Base-by-base conservation (phyloP, 2,888 invertebrate genomes). In the Parthenolecanium corni region DNA sequence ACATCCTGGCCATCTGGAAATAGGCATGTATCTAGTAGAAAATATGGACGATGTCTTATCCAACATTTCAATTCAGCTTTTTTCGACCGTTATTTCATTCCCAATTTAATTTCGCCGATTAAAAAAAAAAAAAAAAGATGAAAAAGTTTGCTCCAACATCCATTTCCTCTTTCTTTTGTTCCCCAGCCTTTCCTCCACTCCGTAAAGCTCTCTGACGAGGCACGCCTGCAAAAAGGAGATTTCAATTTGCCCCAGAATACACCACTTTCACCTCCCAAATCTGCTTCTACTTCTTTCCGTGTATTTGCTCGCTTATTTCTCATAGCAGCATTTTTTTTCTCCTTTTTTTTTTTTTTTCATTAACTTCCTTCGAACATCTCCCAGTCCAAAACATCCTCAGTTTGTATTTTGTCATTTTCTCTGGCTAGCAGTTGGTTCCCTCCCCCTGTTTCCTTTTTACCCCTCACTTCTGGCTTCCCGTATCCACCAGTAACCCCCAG, bases 221-320 rank as follows among this genome's bases (percentile, higher is more conserved):
- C 31, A 31, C 31, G 31, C 31, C 31, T 31, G 53, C 18, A 54
- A 42, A 54, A 54, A 5, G 54, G 21, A 42, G 54, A 54, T 54
- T 54, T 42, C 54, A 54, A 54, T 54, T 54, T 54, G 23, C 24
- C 21, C 9, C 2, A 36, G n/a, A 18, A 23, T 36, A 31, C 42
- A 24, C n/a, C 11, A 42, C 14, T 14, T 24, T 5, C 16, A 16
- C 12, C n/a, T 54, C 21, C 21, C 31, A 54, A 42, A 40, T 38
- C 54, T n/a, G 23, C 42, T 38, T 52, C 52, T 12, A 40, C 16
- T 21, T 24, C 40, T 38, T 38, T 5, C n/a, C 3, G 1, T 1
- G 23, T n/a, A 16, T 3, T 47, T 18, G 16, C 21, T 47, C 21
- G 20, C 18, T 20, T 38, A 16, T 4, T 6, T 42, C 23, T 42